These are phyloP conservation scores for Halichondria panicea DNA, from an alignment of 37 sponge, comb jelly and placozoan genomes.

Conservation along the genomic window DNA sequence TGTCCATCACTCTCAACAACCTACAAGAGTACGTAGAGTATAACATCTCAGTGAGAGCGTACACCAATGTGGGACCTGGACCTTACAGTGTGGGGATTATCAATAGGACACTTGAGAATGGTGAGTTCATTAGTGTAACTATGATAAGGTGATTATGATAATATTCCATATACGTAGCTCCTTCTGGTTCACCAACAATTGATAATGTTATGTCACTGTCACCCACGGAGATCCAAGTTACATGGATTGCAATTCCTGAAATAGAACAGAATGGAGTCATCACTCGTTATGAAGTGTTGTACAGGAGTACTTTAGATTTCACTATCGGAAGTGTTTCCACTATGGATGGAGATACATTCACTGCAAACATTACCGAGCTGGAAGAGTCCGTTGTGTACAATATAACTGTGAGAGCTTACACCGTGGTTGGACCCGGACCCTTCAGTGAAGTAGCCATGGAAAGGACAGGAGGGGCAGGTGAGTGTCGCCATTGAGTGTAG, in stretches of 20 bases:
- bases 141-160: neutral
- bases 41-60: slow-evolving; percentile 34
- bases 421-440: slow-evolving; percentile 28
- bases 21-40: slow-evolving; percentile 21
- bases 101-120: slow-evolving; percentile 18
- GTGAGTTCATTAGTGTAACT: slow-evolving; percentile 8
- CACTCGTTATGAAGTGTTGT: slow-evolving; percentile 12
- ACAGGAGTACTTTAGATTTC: neutral
- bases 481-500: neutral
- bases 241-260: slow-evolving; percentile 3
- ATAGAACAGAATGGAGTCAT: slow-evolving; percentile 38
- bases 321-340: no score
- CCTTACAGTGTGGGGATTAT: slow-evolving; percentile 17
- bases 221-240: slow-evolving; percentile 18
- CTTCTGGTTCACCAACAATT: slow-evolving; percentile 1
- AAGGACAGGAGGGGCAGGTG: slow-evolving; percentile 20
- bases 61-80: slow-evolving; percentile 26
- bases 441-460: slow-evolving; percentile 4
- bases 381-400: slow-evolving; percentile 19
- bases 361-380: neutral
- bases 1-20: neutral
- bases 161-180: neutral
- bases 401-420: slow-evolving; percentile 29
- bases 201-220: neutral
- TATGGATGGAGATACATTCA: neutral